phyloP scores from a whole-genome alignment of 2,113 vertebrate genomes.

The Phylloscopus trochilus region DNA sequence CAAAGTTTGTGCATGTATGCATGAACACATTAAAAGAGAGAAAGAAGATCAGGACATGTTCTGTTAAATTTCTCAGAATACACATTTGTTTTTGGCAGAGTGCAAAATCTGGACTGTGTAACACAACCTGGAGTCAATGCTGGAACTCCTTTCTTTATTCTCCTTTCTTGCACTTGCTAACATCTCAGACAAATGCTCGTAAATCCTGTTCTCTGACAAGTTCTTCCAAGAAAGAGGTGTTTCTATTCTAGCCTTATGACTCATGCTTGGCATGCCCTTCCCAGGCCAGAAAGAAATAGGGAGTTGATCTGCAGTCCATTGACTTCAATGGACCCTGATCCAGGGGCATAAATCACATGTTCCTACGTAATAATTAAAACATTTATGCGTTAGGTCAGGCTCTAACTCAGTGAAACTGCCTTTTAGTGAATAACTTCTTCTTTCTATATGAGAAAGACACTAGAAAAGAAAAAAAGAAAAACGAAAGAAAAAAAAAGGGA shows the following conservation, averaged over 20 bases:
- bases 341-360: background rate
- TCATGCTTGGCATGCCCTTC: background rate
- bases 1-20: background rate
- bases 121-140: background rate
- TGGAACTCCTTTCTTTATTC: background rate
- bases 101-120: background rate
- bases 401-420: background rate
- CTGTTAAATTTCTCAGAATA: background rate
- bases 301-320: background rate
- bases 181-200: background rate
- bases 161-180: background rate
- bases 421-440: background rate
- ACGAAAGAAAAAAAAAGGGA: background rate
- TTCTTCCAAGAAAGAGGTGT: background rate
- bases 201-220: background rate
- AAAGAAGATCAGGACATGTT: background rate
- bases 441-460: background rate
- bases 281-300: background rate
- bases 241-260: background rate
- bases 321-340: background rate
- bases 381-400: background rate
- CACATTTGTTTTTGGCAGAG: background rate
- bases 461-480: background rate
- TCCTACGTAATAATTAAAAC: background rate
- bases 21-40: background rate